Percentiles rank a stretch among this genome's conserved stretches.
Evolutionary conservation across 2,797 vertebrate genomes (phyloP).

Genomic region (Pampus argenteus): DNA sequence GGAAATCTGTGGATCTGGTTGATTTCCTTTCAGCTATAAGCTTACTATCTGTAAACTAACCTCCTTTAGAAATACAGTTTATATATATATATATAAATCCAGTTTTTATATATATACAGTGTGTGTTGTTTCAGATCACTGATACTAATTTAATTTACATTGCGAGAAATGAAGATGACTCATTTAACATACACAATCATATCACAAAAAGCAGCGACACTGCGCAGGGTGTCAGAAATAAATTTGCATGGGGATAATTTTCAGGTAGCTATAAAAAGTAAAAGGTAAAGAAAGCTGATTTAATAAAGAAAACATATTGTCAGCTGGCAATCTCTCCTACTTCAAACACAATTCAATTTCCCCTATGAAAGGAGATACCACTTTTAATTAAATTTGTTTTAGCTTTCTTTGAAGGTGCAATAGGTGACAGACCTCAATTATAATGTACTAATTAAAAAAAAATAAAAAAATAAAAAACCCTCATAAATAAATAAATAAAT

Average conservation of each 20-base stretch:
- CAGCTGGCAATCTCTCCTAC: constrained; percentile 81
- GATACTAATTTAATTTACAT: constrained; percentile 45
- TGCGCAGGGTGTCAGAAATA: constrained; percentile 42
- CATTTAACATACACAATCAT: constrained; percentile 60
- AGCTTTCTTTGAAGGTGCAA: constrained; percentile 83
- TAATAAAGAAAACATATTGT: constrained; percentile 83
- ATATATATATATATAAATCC: constrained; percentile 31
- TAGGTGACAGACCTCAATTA: constrained; percentile 88
- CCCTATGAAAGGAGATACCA: constrained; percentile 81
- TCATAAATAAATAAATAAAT: constrained; percentile 79
- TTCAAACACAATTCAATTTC: constrained; percentile 87
- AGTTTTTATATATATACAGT: constrained; percentile 25
- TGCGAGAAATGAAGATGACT: constrained; percentile 34
- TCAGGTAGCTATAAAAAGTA: constrained; percentile 61
- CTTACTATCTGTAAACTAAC: constrained; percentile 35
- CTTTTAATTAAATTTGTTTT: constrained; percentile 88
- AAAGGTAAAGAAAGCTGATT: constrained; percentile 69
- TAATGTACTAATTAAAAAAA: constrained; percentile 86
- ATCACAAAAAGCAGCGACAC: constrained; percentile 44
- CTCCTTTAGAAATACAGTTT: constrained; percentile 35
- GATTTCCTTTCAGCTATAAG: constrained; percentile 56
- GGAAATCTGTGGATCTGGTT: constrained; percentile 50
- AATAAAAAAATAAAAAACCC: constrained; percentile 23
- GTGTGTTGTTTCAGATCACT: constrained; percentile 39
- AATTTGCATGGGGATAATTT: constrained; percentile 68